phyloP scores from a whole-genome alignment of 2,888 invertebrate species.

The Drosophila setosimentum region DNA sequence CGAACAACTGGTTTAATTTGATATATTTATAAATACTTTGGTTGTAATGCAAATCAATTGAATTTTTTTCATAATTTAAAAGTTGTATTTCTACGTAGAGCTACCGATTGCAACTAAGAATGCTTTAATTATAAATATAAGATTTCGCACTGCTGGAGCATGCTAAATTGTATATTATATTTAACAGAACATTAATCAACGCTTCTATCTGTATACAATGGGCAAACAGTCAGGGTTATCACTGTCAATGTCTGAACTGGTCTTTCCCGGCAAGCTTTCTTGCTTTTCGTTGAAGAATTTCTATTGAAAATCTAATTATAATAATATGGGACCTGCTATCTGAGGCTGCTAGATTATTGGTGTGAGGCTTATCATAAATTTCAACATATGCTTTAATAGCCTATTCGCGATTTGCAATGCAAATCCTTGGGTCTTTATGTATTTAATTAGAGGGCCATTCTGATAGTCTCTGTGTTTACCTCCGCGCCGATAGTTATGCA shows the following conservation, averaged over 20 bases:
- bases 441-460: slow-evolving; percentile 74
- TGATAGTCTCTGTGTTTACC: slow-evolving; percentile 57
- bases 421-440: slow-evolving; percentile 64
- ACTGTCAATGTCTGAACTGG: slow-evolving; percentile 18
- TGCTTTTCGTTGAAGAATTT: slow-evolving; percentile 27
- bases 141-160: not conserved
- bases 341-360: slow-evolving; percentile 26
- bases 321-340: slow-evolving; percentile 4
- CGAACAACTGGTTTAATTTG: not conserved
- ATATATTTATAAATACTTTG: not conserved
- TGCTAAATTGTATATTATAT: slow-evolving; percentile 3
- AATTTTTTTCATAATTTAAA: not conserved
- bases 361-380: slow-evolving; percentile 75
- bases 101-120: slow-evolving; percentile 16
- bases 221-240: slow-evolving; percentile 41
- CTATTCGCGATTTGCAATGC: slow-evolving; percentile 67
- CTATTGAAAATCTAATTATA: slow-evolving; percentile 18
- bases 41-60: not conserved
- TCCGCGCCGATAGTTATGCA: slow-evolving; percentile 63
- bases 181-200: slow-evolving; percentile 41
- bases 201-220: slow-evolving; percentile 19
- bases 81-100: not conserved
- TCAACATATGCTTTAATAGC: slow-evolving; percentile 41
- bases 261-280: slow-evolving; percentile 7
- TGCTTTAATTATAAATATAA: not conserved